These are phyloP conservation scores for Echinarachnius parma DNA, from an alignment of 53 echinoderm and acorn worm species.

Conservation along the genomic window DNA sequence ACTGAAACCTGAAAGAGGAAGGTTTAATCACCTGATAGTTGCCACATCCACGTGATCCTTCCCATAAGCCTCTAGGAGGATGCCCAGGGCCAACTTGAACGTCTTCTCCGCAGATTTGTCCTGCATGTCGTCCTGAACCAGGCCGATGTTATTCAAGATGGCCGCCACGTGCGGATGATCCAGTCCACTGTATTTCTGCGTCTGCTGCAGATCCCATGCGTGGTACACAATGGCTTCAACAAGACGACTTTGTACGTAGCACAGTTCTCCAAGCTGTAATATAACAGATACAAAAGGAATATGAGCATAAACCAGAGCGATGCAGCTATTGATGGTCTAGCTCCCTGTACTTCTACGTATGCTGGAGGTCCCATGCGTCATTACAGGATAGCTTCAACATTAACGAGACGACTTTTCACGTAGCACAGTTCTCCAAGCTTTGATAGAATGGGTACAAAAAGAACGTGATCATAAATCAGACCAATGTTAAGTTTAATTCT, in stretches of 20 bases:
- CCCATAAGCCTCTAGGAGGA: slow-evolving; percentile 71
- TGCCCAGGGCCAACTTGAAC: slow-evolving; percentile 62
- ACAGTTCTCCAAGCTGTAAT: slow-evolving; percentile 70
- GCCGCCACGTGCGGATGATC: slow-evolving; percentile 78
- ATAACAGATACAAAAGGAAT: too few species aligned
- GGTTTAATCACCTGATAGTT: slow-evolving; percentile 19
- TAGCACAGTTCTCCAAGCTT: too few species aligned
- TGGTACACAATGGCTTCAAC: slow-evolving; percentile 65
- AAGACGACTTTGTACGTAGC: slow-evolving; percentile 66
- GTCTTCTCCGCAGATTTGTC: slow-evolving; percentile 56
- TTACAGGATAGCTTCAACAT: too few species aligned
- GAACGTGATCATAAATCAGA: too few species aligned
- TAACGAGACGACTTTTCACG: too few species aligned
- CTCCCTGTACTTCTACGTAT: too few species aligned
- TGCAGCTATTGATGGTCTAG: too few species aligned
- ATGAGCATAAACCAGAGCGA: background rate
- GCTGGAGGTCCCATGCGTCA: too few species aligned
- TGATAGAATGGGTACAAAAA: too few species aligned
- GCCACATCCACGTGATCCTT: slow-evolving; percentile 42
- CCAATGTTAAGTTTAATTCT: too few species aligned
- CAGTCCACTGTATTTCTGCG: slow-evolving; percentile 64
- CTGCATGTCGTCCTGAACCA: slow-evolving; percentile 76
- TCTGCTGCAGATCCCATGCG: slow-evolving; percentile 69
- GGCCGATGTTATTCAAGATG: slow-evolving; percentile 79
- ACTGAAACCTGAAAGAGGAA: too few species aligned